These are phyloP conservation scores for Malthinus seriepunctatus DNA, from an alignment of 2,888 invertebrate genomes.

Conservation along the genomic window DNA sequence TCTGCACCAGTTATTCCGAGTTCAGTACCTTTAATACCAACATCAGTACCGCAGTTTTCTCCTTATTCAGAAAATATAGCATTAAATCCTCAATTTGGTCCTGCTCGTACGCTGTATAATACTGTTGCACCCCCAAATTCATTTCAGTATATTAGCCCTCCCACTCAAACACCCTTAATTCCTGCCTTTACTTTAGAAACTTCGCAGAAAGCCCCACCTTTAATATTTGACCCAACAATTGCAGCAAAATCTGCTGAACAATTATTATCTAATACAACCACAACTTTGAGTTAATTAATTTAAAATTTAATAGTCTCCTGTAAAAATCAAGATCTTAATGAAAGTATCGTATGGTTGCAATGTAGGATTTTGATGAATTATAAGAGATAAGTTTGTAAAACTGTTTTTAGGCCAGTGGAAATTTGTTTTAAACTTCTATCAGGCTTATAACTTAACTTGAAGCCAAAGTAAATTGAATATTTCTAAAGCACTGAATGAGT, in stretches of 20 bases:
- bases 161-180: neutral
- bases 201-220: constrained; percentile 26
- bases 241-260: constrained; percentile 53
- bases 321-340: too few relatives aligned
- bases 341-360: too few relatives aligned
- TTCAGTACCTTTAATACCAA: neutral
- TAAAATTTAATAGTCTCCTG: neutral
- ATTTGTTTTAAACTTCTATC: too few relatives aligned
- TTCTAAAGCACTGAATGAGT: too few relatives aligned
- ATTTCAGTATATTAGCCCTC: too few relatives aligned
- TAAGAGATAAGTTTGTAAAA: too few relatives aligned
- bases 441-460: too few relatives aligned
- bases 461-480: too few relatives aligned
- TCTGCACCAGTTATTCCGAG: neutral
- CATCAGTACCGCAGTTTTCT: neutral
- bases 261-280: constrained; percentile 42
- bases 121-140: neutral
- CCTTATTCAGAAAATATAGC: neutral
- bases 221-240: constrained; percentile 52
- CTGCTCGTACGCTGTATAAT: neutral
- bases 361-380: too few relatives aligned
- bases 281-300: constrained; percentile 32
- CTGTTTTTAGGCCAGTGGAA: too few relatives aligned
- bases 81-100: too few relatives aligned
- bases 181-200: constrained; percentile 13